Evolutionary conservation across 2,113 vertebrate genomes (phyloP).

Genomic region (Colius striatus): DNA sequence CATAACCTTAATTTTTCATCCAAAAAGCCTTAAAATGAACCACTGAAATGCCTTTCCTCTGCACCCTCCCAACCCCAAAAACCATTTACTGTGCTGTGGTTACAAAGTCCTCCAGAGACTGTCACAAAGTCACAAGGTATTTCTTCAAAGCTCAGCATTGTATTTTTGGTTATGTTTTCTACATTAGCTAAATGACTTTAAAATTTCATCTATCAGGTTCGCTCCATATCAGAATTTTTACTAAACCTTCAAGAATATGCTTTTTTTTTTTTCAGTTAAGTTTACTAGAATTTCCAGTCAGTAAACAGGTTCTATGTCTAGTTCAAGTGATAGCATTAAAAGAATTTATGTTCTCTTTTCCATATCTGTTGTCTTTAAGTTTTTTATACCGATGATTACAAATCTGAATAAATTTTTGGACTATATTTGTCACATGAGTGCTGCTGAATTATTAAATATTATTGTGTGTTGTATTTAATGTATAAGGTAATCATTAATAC

Average conservation of each 20-base stretch:
- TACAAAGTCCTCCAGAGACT: not conserved
- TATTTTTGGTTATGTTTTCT: not conserved
- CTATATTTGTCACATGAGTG: not conserved
- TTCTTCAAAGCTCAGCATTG: not conserved
- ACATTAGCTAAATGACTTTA: not conserved
- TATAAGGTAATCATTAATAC: not conserved
- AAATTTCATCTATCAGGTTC: not conserved
- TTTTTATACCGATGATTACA: not conserved
- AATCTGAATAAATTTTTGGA: rapidly evolving
- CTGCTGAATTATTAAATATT: not conserved
- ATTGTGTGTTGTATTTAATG: not conserved
- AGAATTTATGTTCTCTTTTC: not conserved
- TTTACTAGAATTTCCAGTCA: not conserved
- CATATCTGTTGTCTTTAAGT: not conserved
- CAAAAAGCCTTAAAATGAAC: rapidly evolving
- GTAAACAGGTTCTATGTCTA: not conserved
- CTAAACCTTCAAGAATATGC: not conserved
- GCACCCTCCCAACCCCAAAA: not conserved
- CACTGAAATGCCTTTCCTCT: not conserved
- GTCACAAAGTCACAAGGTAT: not conserved
- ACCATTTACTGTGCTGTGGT: not conserved
- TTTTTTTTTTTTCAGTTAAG: not conserved
- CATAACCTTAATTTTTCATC: not conserved
- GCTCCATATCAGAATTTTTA: not conserved
- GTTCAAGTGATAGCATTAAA: not conserved